A percentile compares a stretch with the other conserved stretches of the same genome.
Conservation (phyloP, 2,113 vertebrate genomes). For the Axis porcinus region DNA sequence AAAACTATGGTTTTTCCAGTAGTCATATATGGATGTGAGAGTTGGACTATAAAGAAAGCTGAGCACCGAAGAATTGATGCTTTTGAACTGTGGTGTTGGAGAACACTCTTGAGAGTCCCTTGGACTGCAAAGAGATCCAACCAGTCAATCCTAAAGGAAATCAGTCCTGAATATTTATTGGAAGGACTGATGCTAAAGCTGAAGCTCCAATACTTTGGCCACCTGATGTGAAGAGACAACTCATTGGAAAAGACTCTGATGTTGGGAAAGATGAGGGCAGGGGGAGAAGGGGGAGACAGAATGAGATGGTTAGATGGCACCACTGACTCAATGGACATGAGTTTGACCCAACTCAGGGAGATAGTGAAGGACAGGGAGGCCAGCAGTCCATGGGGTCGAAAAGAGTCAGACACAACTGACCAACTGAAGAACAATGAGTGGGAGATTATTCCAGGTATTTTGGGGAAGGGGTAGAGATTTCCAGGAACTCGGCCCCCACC, state of each 20-base stretch:
- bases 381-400: fast-evolving
- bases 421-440: not conserved
- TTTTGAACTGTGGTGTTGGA: not conserved
- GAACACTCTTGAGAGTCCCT: not conserved
- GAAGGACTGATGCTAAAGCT: not conserved
- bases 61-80: fast-evolving
- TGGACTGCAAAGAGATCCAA: not conserved
- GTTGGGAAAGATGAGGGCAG: not conserved
- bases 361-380: not conserved
- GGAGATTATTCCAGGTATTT: not conserved
- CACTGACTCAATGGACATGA: not conserved
- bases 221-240: not conserved
- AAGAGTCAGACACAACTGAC: not conserved
- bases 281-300: not conserved
- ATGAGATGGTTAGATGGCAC: not conserved
- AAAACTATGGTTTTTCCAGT: not conserved
- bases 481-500: not conserved
- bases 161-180: not conserved
- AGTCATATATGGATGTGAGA: not conserved
- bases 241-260: not conserved
- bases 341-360: not conserved
- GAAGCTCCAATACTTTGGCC: not conserved
- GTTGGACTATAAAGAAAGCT: not conserved
- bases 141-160: not conserved
- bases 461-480: not conserved